Evolutionary conservation across 2,888 invertebrate species (phyloP).

Genomic region (Pterostichus niger): DNA sequence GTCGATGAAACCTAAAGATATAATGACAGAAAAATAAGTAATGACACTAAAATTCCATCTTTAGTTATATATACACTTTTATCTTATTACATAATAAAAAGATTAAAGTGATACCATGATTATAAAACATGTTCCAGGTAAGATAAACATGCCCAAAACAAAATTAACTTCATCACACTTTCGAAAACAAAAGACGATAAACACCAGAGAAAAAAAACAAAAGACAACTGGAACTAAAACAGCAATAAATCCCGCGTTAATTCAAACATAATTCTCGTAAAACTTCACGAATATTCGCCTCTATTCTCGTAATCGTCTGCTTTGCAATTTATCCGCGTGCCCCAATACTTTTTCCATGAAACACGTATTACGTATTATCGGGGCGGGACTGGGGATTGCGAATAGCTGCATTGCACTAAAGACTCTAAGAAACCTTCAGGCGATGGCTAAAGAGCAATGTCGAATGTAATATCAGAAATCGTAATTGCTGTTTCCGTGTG

Average conservation of each 20-base stretch:
- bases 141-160: slow-evolving; percentile 3
- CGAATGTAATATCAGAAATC: slow-evolving; percentile 41
- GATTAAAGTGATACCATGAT: too few relatives aligned
- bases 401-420: not conserved
- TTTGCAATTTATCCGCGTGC: slow-evolving; percentile 11
- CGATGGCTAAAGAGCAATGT: slow-evolving; percentile 16
- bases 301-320: not conserved
- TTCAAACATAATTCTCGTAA: slow-evolving; percentile 7
- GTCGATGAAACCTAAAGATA: too few relatives aligned
- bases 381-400: not conserved
- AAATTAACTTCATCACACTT: not conserved
- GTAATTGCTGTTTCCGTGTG: slow-evolving; percentile 24
- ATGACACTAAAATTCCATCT: too few relatives aligned
- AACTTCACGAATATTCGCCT: slow-evolving; percentile 1
- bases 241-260: slow-evolving; percentile 4
- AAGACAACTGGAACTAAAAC: slow-evolving; percentile 8
- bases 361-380: slow-evolving; percentile 47
- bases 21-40: too few relatives aligned
- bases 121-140: not conserved
- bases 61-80: too few relatives aligned
- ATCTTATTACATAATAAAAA: too few relatives aligned
- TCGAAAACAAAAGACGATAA: slow-evolving; percentile 4
- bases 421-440: not conserved
- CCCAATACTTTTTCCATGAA: slow-evolving; percentile 23
- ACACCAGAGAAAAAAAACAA: slow-evolving; percentile 18